Evolutionary conservation across 2,888 invertebrate genomes (phyloP), one percentile per base, ranked within the genome.

Genomic region (Oligia strigilis): DNA sequence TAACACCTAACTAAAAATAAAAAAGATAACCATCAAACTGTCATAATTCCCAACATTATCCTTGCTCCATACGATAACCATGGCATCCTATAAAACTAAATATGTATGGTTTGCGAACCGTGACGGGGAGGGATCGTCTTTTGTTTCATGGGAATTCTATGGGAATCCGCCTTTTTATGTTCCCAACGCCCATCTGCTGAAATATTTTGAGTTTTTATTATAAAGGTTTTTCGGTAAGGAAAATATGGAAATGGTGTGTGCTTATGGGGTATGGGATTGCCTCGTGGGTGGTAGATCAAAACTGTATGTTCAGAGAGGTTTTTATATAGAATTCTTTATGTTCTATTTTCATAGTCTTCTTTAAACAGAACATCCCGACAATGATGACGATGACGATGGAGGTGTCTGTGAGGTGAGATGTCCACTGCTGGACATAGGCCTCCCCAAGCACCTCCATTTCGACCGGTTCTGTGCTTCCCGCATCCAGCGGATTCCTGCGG

Each of bases 111-210:
- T 69, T 65, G 55, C 76, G 65, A 52, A 87, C 78, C 89, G 72
- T 89, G 79, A 89, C 89, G 73, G 64, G 72, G 49, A 77, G 82
- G 80, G 83, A 60, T 60, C 72, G 72, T 80, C 83, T 83, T 84
- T 87, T 87, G 87, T 89, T 86, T 80, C 84, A 88, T 88, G 86
- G 87, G 88, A 88, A 84, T 79, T 81, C 77, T 82, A 86, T 84
- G 82, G 81, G 83, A 86, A 84, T 75, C 71, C 40, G 78, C 79
- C 66, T 80, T 84, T 85, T 89, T 89, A 85, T 86, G 77, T 74
- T 58, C 9, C 43, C n/a, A 78, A 67, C 70, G 60, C 77, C 72
- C 84, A 85, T 84, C 80, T 83, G 84, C 70, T 85, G 66, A 82
- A 83, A 83, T 86, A 82, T 80, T 77, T 78, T 65, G 66, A 73